Evolutionary conservation across 2,888 invertebrate species (phyloP), one percentile per base, ranked within the genome.

Genomic region (Dryocosmus kuriphilus): DNA sequence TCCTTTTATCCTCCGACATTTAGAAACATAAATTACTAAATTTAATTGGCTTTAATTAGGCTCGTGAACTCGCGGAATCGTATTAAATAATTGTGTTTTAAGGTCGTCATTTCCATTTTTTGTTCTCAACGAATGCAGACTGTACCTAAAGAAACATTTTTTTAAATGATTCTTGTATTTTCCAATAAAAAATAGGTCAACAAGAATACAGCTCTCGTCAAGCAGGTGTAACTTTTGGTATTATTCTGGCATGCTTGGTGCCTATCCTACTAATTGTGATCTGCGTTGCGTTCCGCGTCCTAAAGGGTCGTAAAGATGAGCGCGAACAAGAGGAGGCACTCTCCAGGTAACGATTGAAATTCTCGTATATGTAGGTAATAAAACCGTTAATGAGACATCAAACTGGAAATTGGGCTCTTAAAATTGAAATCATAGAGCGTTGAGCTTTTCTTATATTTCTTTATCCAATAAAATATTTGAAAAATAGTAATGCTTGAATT

Each of bases 121-220:
- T 14, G 11, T 14, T 57, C 5, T 24, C 24, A 24, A 4, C 24
- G n/a, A 55, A 55, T 55, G 51, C 51, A 55, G 51, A 51, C n/a
- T n/a, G n/a, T n/a, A 51, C n/a, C n/a, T 24, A 62, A 24, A 2
- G 9, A 14, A 22, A 22, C n/a, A 55, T n/a, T 22, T 74, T 6
- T 73, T 51, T 30, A 1, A 57, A 75, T 38, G 35, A 24, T 41
- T 2, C 65, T 80, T 77, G 63, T 67, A 38, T 65, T 35, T 60
- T 22, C 9, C 22, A 41, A 75, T 73, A 75, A 57, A 41, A 46
- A 74, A 84, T 93, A 97, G 97, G 96, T 87, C 94, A 95, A 85
- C 95, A 96, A 90, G 97, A 97, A 92, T 96, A 96, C 91, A 95
- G 95, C 32, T 94, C 96, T 1, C 94, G 96, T 74, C 94, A 95